Evolutionary conservation across 2,888 invertebrate species (phyloP), one percentile per base, ranked within the genome.

Genomic region (Drosophila gaucha): DNA sequence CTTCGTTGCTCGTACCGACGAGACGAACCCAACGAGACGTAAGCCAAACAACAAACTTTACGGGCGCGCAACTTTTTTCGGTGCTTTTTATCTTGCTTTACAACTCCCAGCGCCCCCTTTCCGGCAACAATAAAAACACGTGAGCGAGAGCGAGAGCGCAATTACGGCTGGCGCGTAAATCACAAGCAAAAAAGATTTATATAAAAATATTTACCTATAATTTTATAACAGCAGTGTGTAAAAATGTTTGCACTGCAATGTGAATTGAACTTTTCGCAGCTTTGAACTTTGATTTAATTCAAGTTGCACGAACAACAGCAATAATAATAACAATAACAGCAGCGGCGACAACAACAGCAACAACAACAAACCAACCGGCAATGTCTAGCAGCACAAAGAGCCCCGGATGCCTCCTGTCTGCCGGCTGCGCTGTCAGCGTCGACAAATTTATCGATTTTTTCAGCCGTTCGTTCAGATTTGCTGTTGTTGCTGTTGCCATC

Each of bases 1-100:
- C 80, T 88, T 88, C 80, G 78, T 86, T 82, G 69, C 75, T 87
- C 80, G 86, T 75, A 68, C 73, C 84, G 86, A 76, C 80, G 80
- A 86, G 85, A 80, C 85, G 62, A 75, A 52, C 62, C 51, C 51
- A 80, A 74, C 54, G 71, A 78, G 66, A 76, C 47, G 58, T 52
- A 66, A 64, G 54, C 49, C 46, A 62, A 67, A 62, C 65, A 67
- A 67, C 39, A 65, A 47, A 65, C 55, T 64, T 57, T 38, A 46
- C 64, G 55, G 67, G 63, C 64, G 65, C 51, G 54, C 46, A 65
- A 70, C 54, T 62, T 65, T 62, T 68, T 74, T 74, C 31, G 41
- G 62, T 51, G 49, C 33, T 44, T 51, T 41, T 55, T 52, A 41
- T 46, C 35, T 50, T 30, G 47, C 41, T 47, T 47, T 20, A 20